Conservation (phyloP, 2,113 vertebrate genomes). For the Caloenas nicobarica region DNA sequence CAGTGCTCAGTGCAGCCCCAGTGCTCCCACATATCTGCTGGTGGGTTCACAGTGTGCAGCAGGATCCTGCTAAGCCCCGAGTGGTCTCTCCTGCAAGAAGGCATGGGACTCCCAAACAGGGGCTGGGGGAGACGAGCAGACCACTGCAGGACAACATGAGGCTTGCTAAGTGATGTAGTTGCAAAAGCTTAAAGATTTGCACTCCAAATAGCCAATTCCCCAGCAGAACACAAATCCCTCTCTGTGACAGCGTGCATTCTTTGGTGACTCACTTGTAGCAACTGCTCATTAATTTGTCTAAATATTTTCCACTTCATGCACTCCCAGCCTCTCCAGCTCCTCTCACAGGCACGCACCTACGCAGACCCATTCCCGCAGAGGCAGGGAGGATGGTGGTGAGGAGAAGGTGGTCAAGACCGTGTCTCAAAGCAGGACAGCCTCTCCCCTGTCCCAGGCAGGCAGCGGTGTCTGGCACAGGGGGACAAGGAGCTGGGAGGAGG, state of each 20-base stretch:
- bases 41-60: not conserved
- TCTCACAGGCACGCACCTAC: not conserved
- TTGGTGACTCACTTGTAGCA: not conserved
- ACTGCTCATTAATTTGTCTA: not conserved
- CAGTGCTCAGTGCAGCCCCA: rapidly evolving
- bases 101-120: not conserved
- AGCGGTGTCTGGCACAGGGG: not conserved
- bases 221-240: not conserved
- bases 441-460: not conserved
- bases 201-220: not conserved
- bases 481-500: not conserved
- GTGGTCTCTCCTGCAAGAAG: not conserved
- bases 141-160: rapidly evolving
- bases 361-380: not conserved
- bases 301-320: not conserved
- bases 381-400: not conserved
- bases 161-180: not conserved
- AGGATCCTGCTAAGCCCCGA: not conserved
- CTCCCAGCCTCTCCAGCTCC: not conserved
- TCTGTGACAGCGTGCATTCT: not conserved
- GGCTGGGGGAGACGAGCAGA: not conserved
- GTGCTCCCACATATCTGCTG: not conserved
- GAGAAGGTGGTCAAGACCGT: not conserved
- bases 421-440: not conserved
- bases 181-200: not conserved